These are phyloP conservation scores for Tachyglossus aculeatus DNA, from an alignment of 2,797 vertebrate species.

Conservation along the genomic window DNA sequence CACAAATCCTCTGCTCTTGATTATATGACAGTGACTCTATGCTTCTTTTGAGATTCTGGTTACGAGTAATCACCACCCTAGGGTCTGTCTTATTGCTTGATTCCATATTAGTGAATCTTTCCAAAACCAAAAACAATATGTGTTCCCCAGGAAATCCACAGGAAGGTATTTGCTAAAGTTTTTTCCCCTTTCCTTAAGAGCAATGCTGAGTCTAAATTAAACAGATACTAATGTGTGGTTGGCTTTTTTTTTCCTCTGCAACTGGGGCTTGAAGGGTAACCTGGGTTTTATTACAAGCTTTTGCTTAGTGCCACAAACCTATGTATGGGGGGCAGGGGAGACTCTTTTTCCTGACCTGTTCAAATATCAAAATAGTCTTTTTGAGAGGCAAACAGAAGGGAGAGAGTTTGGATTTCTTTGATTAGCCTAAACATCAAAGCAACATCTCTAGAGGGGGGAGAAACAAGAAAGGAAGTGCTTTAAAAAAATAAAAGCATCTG, in stretches of 20 bases:
- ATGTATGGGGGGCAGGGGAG: not conserved
- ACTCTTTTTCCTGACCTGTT: not conserved
- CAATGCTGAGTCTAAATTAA: constrained; percentile 1
- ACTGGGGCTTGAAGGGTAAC: constrained; percentile 18
- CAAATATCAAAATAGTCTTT: constrained; percentile 27
- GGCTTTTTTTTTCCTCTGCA: constrained; percentile 16
- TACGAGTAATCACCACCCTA: no score
- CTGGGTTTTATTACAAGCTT: constrained; percentile 20
- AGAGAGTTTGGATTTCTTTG: not conserved
- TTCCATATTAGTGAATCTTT: no score
- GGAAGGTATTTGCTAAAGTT: not conserved
- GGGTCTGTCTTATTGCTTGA: no score
- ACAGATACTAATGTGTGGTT: constrained; percentile 5
- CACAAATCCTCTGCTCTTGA: not conserved
- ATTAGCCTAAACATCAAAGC: not conserved
- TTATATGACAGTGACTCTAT: not conserved
- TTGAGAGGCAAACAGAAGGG: constrained; percentile 11
- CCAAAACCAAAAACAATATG: no score
- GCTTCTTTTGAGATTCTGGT: not conserved
- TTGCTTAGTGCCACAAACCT: not conserved
- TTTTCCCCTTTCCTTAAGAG: not conserved
- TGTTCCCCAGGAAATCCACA: not conserved
- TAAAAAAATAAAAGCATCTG: constrained; percentile 31
- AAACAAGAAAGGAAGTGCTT: constrained; percentile 1
- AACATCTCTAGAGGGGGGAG: constrained; percentile 2